Base-by-base conservation (phyloP, 2,888 invertebrate species). In the Eupithecia inturbata region DNA sequence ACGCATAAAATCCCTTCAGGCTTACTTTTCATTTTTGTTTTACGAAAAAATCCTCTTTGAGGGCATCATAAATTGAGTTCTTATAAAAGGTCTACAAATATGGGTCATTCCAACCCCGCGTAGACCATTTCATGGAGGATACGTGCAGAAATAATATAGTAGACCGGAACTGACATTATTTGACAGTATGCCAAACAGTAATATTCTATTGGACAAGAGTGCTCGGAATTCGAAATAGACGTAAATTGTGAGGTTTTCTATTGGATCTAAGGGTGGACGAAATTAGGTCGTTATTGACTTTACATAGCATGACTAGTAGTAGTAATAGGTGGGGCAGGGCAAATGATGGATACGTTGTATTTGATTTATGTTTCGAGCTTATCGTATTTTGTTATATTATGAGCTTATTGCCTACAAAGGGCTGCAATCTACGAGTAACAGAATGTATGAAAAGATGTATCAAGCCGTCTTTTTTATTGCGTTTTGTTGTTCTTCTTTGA, bases 71-170 rank as follows among this genome's bases (percentile, higher is more conserved):
- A 57, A 57, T 26, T 26, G 26, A 26, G 26, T 14, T 57, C 62
- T 31, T 16, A 62, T 16, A 62, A 62, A 62, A 31, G 28, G 62
- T 62, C 31, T 31, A 12, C 45, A 67, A 41, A 67, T 45, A 39
- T 26, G 16, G 26, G 45, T 5, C 22, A 39, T 66, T 39, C 16
- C 22, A 36, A 66, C 22, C 36, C 66, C 66, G 36, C 19, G 39
- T 36, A 26, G 66, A 36, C 39, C 66, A 39, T 41, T 66, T 74
- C 67, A 70, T 73, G 67, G 72, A 68, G 57, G 41, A 49, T 67
- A 73, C 72, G 74, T 73, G 72, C 70, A 70, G 70, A 77, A 75
- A 76, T 76, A 76, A 78, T 79, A 76, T 77, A 75, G 73, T 72
- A 5, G 57, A 26, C 70, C 77, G 71, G 67, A 74, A 41, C 28